These are phyloP conservation scores for Gila orcuttii DNA, from an alignment of 2,113 vertebrate genomes.

Conservation along the genomic window DNA sequence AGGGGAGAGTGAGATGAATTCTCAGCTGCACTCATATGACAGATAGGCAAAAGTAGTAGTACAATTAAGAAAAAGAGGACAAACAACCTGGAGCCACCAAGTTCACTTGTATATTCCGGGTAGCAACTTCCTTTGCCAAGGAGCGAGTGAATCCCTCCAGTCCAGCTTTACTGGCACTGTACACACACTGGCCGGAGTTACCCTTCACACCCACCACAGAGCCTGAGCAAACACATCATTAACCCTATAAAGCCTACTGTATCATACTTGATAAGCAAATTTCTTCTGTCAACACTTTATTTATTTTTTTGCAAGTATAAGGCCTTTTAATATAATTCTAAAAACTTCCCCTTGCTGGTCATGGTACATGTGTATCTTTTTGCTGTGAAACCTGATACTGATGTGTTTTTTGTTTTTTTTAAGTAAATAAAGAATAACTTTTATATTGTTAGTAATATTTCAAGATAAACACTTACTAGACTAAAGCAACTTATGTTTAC, in stretches of 20 bases:
- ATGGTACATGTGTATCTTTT: not conserved
- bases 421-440: not conserved
- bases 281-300: not conserved
- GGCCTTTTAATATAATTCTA: not conserved
- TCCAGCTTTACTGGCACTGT: conserved; percentile 90
- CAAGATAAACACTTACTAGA: not conserved
- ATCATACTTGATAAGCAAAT: not conserved
- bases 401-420: too few relatives aligned
- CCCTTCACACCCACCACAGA: conserved; percentile 89
- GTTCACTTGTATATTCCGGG: conserved; percentile 86
- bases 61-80: not conserved
- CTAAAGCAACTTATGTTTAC: not conserved
- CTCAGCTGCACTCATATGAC: too few relatives aligned
- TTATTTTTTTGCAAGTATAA: not conserved
- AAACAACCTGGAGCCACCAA: conserved; percentile 87
- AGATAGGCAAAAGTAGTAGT: not conserved
- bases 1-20: not conserved
- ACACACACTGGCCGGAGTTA: conserved; percentile 86
- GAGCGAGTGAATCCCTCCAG: conserved; percentile 91
- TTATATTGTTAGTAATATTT: not conserved
- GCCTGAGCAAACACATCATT: conserved; percentile 73
- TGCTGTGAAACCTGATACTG: not conserved
- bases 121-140: conserved; percentile 91
- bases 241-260: not conserved
- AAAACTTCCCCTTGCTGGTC: not conserved